Evolutionary conservation across 2,888 invertebrate genomes (phyloP).

Genomic region (Odontocolon sp.): DNA sequence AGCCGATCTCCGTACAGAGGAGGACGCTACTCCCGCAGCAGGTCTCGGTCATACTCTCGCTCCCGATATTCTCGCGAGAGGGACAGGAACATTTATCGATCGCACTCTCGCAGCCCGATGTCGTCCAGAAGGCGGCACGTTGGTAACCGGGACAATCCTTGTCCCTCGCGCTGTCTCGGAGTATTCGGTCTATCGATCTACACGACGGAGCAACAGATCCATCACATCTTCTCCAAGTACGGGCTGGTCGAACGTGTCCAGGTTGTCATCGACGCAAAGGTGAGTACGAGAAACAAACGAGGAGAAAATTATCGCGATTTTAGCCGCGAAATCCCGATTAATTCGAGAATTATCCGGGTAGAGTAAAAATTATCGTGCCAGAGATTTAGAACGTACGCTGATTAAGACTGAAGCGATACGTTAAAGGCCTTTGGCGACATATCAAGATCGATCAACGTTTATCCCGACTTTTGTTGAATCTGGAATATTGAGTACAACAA

Average conservation of each 20-base stretch:
- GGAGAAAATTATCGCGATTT: neutral
- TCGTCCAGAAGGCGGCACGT: constrained; percentile 90
- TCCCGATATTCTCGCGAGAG: constrained; percentile 83
- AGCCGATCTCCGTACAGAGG: constrained; percentile 85
- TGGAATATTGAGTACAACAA: neutral
- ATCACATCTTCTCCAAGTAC: constrained; percentile 95
- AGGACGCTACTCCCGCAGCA: constrained; percentile 85
- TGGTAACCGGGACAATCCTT: constrained; percentile 93
- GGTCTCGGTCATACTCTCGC: constrained; percentile 83
- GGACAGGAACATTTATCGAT: constrained; percentile 84
- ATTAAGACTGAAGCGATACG: constrained; percentile 69
- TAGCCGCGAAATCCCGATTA: neutral
- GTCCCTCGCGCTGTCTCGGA: constrained; percentile 94
- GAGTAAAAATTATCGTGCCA: constrained; percentile 64
- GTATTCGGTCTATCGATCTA: constrained; percentile 96
- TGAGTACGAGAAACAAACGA: constrained; percentile 75
- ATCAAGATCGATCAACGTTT: too few relatives aligned
- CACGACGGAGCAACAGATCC: constrained; percentile 95
- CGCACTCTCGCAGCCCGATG: constrained; percentile 91
- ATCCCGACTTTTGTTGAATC: constrained; percentile 37
- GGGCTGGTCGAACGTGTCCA: constrained; percentile 96
- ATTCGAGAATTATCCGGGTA: too few relatives aligned
- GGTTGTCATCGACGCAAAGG: constrained; percentile 98
- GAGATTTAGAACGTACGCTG: constrained; percentile 77
- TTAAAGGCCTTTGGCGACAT: constrained; percentile 79